phyloP scores from a whole-genome alignment of 2,797 vertebrate species.

The Odontamblyopus rebecca region DNA sequence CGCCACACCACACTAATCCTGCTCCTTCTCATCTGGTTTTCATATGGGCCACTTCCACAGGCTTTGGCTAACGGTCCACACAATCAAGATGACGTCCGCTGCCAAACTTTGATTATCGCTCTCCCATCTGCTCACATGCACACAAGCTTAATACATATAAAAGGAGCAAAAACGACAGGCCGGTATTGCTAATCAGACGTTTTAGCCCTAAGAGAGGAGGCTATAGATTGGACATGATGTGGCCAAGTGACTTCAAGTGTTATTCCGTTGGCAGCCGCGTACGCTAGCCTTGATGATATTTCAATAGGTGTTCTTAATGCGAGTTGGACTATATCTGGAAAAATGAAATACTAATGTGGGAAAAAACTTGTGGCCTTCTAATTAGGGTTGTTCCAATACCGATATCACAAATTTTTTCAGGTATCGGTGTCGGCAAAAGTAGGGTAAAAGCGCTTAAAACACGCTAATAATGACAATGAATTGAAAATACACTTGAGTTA shows the following conservation, averaged over 20 bases:
- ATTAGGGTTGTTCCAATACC: too few relatives aligned
- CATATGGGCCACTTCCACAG: slow-evolving; percentile 17
- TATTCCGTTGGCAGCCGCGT: background rate
- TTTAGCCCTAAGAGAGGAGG: background rate
- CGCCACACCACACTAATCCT: slow-evolving; percentile 41
- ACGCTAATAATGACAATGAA: too few relatives aligned
- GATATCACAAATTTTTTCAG: too few relatives aligned
- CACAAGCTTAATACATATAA: slow-evolving; percentile 7
- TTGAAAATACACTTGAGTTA: too few relatives aligned
- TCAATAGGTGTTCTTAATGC: background rate
- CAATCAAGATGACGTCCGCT: slow-evolving; percentile 19
- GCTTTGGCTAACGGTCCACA: slow-evolving; percentile 8
- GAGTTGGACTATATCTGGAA: too few relatives aligned
- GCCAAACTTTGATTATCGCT: slow-evolving; percentile 17
- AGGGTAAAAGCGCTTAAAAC: too few relatives aligned
- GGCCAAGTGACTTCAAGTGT: slow-evolving; percentile 9
- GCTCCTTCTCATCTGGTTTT: slow-evolving; percentile 36
- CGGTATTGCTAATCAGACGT: background rate
- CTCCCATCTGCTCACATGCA: slow-evolving; percentile 16
- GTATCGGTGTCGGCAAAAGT: too few relatives aligned
- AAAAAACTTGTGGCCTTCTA: background rate
- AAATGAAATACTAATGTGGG: background rate
- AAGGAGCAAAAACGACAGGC: background rate
- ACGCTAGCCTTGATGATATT: background rate
- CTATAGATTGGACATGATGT: slow-evolving; percentile 4